A percentile compares a stretch with the other conserved stretches of the same genome.
Conservation (phyloP, 2,797 vertebrate genomes). For the Tapera naevia region DNA sequence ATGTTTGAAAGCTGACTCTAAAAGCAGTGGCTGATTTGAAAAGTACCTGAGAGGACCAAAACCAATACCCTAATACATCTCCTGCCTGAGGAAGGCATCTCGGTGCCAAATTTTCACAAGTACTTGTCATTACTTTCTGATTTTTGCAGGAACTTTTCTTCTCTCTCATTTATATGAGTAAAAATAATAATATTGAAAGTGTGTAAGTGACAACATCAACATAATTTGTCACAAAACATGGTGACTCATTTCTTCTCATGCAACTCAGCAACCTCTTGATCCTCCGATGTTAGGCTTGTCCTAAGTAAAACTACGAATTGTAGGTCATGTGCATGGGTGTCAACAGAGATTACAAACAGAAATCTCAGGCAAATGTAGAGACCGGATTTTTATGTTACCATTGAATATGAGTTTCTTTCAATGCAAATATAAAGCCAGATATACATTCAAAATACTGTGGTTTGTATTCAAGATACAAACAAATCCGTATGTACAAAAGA, state of each 20-base stretch:
- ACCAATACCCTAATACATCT: background rate
- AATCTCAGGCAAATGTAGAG: background rate
- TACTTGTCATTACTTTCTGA: background rate
- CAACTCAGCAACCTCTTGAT: background rate
- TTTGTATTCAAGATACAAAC: background rate
- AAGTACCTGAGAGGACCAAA: background rate
- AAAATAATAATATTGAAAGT: background rate
- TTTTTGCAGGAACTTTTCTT: background rate
- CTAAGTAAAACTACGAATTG: background rate
- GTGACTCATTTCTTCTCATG: background rate
- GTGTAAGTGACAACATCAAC: background rate
- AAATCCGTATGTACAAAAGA: background rate
- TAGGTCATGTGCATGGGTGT: background rate
- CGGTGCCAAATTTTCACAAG: background rate
- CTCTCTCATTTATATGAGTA: background rate
- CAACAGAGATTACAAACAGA: background rate
- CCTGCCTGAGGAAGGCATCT: background rate
- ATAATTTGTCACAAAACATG: background rate
- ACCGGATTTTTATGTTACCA: background rate
- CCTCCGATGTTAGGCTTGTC: background rate
- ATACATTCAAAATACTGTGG: background rate
- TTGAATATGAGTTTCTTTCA: background rate
- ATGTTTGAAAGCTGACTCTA: background rate
- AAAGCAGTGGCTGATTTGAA: background rate
- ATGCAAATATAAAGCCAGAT: slow-evolving; percentile 11